phyloP scores from a whole-genome alignment of 2,113 vertebrate genomes.

The Lycaon pictus region DNA sequence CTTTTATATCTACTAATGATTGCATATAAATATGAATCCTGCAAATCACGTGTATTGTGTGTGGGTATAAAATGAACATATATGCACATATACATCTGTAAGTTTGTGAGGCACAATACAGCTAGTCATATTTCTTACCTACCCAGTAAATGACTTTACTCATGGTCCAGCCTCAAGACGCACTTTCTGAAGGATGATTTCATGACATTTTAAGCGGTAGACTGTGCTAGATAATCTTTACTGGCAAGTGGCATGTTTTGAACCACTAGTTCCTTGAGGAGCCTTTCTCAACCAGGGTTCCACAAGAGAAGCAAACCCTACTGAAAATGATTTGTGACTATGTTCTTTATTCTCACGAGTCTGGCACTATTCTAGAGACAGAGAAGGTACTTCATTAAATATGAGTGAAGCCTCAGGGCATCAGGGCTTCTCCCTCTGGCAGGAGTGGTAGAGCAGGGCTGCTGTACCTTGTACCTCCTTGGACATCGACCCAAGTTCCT shows the following conservation, averaged over 20 bases:
- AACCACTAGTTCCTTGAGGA: neutral
- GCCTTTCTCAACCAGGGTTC: neutral
- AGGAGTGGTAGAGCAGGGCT: neutral
- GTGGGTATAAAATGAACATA: too few relatives aligned
- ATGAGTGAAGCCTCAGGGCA: neutral
- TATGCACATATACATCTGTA: neutral
- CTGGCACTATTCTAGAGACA: neutral
- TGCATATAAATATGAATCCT: neutral
- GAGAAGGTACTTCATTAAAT: too few relatives aligned
- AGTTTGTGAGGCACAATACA: neutral
- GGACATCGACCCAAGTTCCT: too few relatives aligned
- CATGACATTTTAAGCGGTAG: neutral
- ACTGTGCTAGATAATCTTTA: too few relatives aligned
- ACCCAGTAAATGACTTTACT: neutral
- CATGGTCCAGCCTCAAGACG: neutral
- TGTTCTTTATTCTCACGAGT: neutral
- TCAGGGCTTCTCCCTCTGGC: neutral
- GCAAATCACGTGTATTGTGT: fast-evolving
- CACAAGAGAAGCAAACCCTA: neutral
- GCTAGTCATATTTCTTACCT: neutral
- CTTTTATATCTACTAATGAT: neutral
- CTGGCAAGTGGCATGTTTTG: neutral
- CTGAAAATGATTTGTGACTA: too few relatives aligned
- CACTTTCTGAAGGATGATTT: neutral
- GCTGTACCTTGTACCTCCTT: neutral